Evolutionary conservation across 2,113 vertebrate genomes (phyloP), one percentile per base, ranked within the genome.

Genomic region (Podiceps cristatus): DNA sequence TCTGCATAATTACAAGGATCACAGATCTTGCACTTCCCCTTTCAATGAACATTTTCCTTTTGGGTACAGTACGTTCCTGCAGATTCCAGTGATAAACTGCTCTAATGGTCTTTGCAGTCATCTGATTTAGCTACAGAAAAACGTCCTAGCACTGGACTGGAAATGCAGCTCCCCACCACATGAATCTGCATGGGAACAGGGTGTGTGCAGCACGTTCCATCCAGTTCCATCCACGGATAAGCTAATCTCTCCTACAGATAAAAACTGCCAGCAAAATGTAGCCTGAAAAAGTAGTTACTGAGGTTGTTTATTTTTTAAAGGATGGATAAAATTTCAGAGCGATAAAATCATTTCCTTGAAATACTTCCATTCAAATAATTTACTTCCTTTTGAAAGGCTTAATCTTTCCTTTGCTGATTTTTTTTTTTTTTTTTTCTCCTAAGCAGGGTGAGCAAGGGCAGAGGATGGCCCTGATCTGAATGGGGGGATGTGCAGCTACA

Each of bases 161-260:
- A 91, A 96, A 72, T 4, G 12, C 88, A 91, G 93, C 91, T 96
- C 83, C 73, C 52, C 33, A 8, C 89, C 0, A 3, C 58, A 60
- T 68, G 80, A 81, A 85, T 95, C 95, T 93, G 91, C 80, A 93
- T 91, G 94, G 88, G 95, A 97, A 96, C 91, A 93, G 93, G 94
- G 92, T 75, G 92, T 95, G 88, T 95, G 91, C 93, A 85, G 95
- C 93, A 96, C 40, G 91, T 93, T 96, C 94, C 62, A 93, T 74
- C 89, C 91, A 42, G 91, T 93, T 96, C 94, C 62, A 93, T 74
- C 89, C 91, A 42, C 0, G 53, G 88, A 93, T 88, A 89, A 95
- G 56, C 64, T 95, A 96, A 95, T 94, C 83, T 94, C 68, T 96
- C 95, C 96, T 96, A 93, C 94, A 96, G 95, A 92, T 95, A 93